Percentiles rank a stretch among this genome's conserved stretches.
These are phyloP conservation scores for Philonicus albiceps DNA, from an alignment of 2,888 invertebrate genomes.

Conservation along the genomic window DNA sequence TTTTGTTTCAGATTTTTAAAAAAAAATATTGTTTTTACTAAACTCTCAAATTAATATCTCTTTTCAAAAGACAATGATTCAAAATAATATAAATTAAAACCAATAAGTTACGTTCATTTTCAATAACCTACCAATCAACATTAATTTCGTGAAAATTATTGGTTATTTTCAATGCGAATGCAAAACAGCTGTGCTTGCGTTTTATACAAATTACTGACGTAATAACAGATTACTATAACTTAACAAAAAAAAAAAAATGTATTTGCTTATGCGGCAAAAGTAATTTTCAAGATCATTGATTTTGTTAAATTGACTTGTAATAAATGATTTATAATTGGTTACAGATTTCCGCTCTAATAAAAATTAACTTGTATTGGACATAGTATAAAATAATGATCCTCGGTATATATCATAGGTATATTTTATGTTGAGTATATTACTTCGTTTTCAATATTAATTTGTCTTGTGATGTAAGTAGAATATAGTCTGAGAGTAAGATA, in stretches of 20 bases:
- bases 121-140: not conserved
- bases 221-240: not conserved
- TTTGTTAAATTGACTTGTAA: not conserved
- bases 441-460: too few species aligned
- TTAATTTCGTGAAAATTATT: not conserved
- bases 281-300: not conserved
- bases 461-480: too few species aligned
- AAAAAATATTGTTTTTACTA: not conserved
- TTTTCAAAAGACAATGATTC: not conserved
- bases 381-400: too few species aligned
- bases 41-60: not conserved
- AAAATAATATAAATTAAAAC: not conserved
- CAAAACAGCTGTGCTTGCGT: not conserved
- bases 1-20: too few species aligned
- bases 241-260: not conserved
- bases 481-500: too few species aligned
- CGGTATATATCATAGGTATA: too few species aligned
- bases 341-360: not conserved
- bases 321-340: not conserved
- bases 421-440: too few species aligned
- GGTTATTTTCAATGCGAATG: not conserved
- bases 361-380: too few species aligned
- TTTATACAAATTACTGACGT: not conserved
- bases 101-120: not conserved
- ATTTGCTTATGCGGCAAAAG: not conserved